Evolutionary conservation across 2,888 invertebrate genomes (phyloP), one percentile per base, ranked within the genome.

Genomic region (Mactromeris polynyma): DNA sequence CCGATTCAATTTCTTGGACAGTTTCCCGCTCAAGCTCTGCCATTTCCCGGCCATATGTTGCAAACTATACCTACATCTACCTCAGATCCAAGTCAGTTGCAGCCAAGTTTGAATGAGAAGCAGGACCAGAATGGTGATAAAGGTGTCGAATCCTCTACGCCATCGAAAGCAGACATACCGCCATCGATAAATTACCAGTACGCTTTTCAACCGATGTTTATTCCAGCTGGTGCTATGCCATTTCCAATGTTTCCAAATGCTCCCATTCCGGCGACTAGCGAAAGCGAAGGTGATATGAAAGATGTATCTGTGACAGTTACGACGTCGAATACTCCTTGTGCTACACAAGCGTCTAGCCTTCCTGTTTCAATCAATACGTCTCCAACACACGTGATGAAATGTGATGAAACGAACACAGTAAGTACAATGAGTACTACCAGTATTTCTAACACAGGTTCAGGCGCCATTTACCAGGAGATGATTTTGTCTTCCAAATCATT

Each of bases 401-500:
- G 84, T 69, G 83, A 78, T 14, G 85, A 87, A n/a, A 85, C 90
- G 9, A 86, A 87, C 54, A 90, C 91, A 6, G 83, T 91, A 3
- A 92, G 90, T 26, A 92, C 92, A 21, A 90, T 90, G 88, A 92
- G 90, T 21, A 93, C 92, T 14, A 93, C 93, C 14, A 90, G 92
- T 38, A 90, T 92, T 21, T 89, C 93, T 19, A 93, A 92, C 79
- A 91, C 89, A 7, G 87, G 89, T 17, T 91, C 91, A 31, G 94
- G 92, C 0, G 91, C 93, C 17, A 89, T 95, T n/a, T 95, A 94
- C 81, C 95, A 95, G 51, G 95, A 95, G 85, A 94, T 95, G 94
- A 92, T 95, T 26, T 85, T 95, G 36, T 94, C 95, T 2, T 94
- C 95, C 9, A 94, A 93, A 51, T 93, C 94, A 0, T 87, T 95